Evolutionary conservation across 2,113 vertebrate species (phyloP).

Genomic region (Xyliphius kryptos): DNA sequence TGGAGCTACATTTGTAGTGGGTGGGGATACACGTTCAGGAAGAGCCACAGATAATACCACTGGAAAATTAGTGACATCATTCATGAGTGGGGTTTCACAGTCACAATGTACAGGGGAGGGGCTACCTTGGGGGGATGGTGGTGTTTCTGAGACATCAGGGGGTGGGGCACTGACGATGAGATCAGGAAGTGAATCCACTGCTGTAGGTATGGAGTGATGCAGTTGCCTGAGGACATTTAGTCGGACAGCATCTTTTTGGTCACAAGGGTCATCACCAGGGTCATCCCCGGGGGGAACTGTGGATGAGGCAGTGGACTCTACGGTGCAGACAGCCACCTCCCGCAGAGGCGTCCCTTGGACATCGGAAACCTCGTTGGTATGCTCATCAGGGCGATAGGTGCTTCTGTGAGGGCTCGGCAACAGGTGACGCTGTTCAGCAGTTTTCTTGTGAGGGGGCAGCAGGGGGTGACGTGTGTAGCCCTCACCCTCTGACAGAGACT

Average conservation of each 20-base stretch:
- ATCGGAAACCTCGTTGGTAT: slow-evolving; percentile 68
- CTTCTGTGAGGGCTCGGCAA: slow-evolving; percentile 78
- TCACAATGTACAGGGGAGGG: neutral
- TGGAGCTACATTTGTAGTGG: slow-evolving; percentile 26
- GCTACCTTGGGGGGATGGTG: too few species aligned
- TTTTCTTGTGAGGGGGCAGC: slow-evolving; percentile 70
- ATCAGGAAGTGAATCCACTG: slow-evolving; percentile 27
- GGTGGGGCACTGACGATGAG: slow-evolving; percentile 3
- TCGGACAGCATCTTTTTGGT: slow-evolving; percentile 29
- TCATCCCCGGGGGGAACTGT: slow-evolving; percentile 43
- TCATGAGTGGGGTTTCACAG: slow-evolving; percentile 2
- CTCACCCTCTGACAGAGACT: slow-evolving; percentile 82
- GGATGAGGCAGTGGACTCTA: slow-evolving; percentile 62
- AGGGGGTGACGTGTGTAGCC: slow-evolving; percentile 83
- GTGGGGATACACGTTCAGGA: slow-evolving; percentile 23
- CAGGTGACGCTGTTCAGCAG: slow-evolving; percentile 76
- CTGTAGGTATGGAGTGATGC: neutral
- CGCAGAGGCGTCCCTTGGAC: slow-evolving; percentile 69
- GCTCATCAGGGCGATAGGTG: slow-evolving; percentile 73
- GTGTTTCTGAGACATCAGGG: neutral
- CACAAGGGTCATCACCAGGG: slow-evolving; percentile 7
- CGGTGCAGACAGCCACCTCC: slow-evolving; percentile 55
- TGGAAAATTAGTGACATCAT: neutral
- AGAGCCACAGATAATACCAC: slow-evolving; percentile 1
- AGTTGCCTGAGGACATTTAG: neutral